These are phyloP conservation scores for Venusia cambrica DNA, from an alignment of 2,888 invertebrate genomes.

Conservation along the genomic window DNA sequence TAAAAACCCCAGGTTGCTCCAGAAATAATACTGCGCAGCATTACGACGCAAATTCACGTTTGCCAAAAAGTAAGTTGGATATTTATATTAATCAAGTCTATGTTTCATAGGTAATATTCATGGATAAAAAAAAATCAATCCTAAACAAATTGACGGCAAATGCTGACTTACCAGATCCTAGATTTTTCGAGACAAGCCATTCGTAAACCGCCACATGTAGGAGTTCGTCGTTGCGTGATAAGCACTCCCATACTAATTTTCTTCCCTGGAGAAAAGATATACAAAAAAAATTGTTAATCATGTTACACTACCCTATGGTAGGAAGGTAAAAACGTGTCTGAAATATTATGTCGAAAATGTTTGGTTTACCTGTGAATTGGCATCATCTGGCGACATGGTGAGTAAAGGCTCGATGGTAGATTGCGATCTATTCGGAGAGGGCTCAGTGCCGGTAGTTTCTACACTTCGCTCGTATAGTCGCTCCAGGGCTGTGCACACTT, in stretches of 20 bases:
- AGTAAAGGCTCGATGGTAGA: conserved; percentile 50
- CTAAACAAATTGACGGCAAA: background rate
- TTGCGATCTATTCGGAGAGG: conserved; percentile 47
- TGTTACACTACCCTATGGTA: too few species aligned
- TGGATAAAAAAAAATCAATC: background rate
- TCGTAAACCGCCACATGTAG: conserved; percentile 95
- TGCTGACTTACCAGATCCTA: conserved; percentile 80
- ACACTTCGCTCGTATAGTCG: conserved; percentile 83
- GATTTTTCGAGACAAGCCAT: conserved; percentile 92
- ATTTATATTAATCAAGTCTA: too few species aligned
- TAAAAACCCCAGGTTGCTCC: too few species aligned
- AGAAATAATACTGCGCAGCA: too few species aligned
- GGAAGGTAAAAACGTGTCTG: too few species aligned
- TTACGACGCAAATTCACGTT: too few species aligned
- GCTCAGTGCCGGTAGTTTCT: conserved; percentile 63
- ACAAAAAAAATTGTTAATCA: too few species aligned
- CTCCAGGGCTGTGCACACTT: conserved; percentile 90
- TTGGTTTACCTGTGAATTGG: conserved; percentile 68
- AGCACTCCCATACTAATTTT: conserved; percentile 83
- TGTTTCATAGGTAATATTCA: too few species aligned
- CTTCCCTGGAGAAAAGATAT: conserved; percentile 70
- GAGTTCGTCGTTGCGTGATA: conserved; percentile 90
- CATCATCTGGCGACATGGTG: conserved; percentile 64
- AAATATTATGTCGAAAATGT: too few species aligned
- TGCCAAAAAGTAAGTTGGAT: too few species aligned